phyloP scores from a whole-genome alignment of 2,113 vertebrate species.

The Numenius arquata region DNA sequence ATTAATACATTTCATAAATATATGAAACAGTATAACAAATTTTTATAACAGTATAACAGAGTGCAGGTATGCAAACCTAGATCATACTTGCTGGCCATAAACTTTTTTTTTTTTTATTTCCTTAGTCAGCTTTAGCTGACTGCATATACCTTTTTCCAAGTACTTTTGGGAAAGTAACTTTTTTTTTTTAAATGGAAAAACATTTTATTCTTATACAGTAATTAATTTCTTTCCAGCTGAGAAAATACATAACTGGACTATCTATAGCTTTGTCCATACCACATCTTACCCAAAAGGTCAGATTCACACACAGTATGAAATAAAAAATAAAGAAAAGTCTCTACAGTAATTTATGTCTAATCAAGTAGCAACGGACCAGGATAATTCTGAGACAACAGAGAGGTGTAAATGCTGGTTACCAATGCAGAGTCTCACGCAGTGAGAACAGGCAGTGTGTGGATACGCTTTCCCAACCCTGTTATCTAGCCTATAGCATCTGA shows the following conservation, averaged over 20 bases:
- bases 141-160: not conserved
- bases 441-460: not conserved
- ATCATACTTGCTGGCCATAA: not conserved
- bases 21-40: rapidly evolving
- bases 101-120: not conserved
- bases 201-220: not conserved
- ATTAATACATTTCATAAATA: not conserved
- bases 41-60: no score
- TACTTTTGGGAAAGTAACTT: not conserved
- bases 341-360: not conserved
- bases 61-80: not conserved
- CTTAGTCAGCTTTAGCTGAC: not conserved
- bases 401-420: not conserved
- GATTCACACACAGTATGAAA: not conserved
- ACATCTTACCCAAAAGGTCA: not conserved
- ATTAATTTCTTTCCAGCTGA: not conserved
- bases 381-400: not conserved
- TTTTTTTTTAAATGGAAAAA: not conserved
- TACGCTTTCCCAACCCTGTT: not conserved
- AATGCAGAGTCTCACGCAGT: not conserved
- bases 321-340: not conserved
- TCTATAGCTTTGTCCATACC: not conserved
- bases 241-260: not conserved
- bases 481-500: not conserved
- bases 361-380: not conserved